Evolutionary conservation across 2,888 invertebrate genomes (phyloP), one percentile per base, ranked within the genome.

Genomic region (Macaria notata): DNA sequence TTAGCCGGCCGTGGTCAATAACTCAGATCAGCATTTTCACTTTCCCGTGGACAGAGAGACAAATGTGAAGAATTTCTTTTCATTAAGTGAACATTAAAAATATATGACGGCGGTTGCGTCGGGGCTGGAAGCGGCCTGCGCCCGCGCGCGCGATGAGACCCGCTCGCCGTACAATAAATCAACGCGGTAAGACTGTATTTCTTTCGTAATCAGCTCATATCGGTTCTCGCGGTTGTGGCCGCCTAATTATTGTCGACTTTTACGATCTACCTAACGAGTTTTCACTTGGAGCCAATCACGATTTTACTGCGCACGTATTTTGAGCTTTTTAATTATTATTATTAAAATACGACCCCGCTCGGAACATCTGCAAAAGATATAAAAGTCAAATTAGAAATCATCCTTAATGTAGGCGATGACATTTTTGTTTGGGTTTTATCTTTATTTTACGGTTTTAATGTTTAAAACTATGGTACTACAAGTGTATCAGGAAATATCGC

Each of bases 211-310:
- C 88, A 88, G 88, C 88, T 88, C 86, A 87, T 90, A 89, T 89
- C 88, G 86, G 78, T 73, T 83, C 83, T 82, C 78, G 85, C 83
- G 82, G 88, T 84, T 85, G 85, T 83, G 83, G 78, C 84, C 83
- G 86, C 86, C 88, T 89, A 90, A 90, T 90, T 89, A 90, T 88
- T 88, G 88, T 87, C 84, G 89, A 90, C 88, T 84, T 89, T 89
- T 88, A 90, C 88, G 88, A 88, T 85, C 84, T 75, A 78, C 81
- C 83, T 88, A 89, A 89, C 89, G 88, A 87, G 88, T 86, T 86
- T 88, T 84, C 87, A 88, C 87, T 87, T 86, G 86, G 82, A 88
- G 83, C 88, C 88, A 88, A 89, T 90, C 89, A 86, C 85, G 85
- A 84, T 85, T 89, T 89, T 87, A 89, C 84, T 83, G 82, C 81